phyloP scores from a whole-genome alignment of 1,140 invertebrate genomes.

The Heterodera schachtii region DNA sequence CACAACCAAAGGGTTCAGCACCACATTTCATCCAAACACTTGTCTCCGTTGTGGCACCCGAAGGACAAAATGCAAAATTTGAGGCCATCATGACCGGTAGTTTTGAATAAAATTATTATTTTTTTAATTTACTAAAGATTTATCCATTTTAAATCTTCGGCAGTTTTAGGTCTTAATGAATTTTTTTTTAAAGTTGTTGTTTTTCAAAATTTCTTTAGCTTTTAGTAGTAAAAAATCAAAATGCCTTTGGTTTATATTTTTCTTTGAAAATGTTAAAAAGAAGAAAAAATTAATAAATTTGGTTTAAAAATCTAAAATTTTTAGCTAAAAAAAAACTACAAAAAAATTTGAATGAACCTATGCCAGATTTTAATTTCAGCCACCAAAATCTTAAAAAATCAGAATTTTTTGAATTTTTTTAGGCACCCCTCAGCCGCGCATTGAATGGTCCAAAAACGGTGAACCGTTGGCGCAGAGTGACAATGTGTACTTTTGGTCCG shows the following conservation, averaged over 20 bases:
- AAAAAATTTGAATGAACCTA: no score
- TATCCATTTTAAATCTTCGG: no score
- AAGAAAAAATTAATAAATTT: no score
- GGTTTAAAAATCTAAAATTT: no score
- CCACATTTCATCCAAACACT: conserved; percentile 63
- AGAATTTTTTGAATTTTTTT: not conserved
- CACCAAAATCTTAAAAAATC: not conserved
- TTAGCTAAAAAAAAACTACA: no score
- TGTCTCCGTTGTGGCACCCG: conserved; percentile 54
- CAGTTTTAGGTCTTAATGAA: no score
- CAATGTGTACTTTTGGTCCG: conserved; percentile 43
- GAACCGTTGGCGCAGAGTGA: conserved; percentile 37
- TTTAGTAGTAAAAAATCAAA: no score
- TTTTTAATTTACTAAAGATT: no score
- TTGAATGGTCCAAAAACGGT: conserved; percentile 65
- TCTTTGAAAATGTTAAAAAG: no score
- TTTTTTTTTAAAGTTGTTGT: no score
- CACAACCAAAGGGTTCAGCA: conserved; percentile 50
- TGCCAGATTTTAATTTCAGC: conserved; percentile 20
- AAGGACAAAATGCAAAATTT: conserved; percentile 57
- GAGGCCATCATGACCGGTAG: conserved; percentile 63
- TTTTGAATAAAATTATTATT: not conserved
- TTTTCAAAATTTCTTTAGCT: no score
- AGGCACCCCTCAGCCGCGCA: conserved; percentile 44
- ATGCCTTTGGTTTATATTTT: no score